Evolutionary conservation across 2,797 vertebrate genomes (phyloP), one percentile per base, ranked within the genome.

Genomic region (Xenopus petersii): DNA sequence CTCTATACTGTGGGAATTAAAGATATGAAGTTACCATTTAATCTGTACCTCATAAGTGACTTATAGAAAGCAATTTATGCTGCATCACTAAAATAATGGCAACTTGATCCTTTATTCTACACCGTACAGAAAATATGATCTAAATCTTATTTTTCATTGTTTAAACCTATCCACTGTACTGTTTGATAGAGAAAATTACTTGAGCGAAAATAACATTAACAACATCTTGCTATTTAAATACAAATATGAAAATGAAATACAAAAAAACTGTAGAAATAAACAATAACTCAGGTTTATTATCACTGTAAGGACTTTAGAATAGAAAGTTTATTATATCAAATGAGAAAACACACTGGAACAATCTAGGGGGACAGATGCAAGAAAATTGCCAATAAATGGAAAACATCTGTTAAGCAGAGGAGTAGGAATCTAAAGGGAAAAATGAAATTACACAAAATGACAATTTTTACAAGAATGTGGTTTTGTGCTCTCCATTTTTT

Each of bases 311-410:
- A 58, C 75, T 73, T 69, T 59, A 73, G 65, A 73, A 71, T 64
- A 66, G 67, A 54, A 79, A 70, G 66, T 74, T 73, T 73, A 78
- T 78, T 70, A 67, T 68, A 74, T 64, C 61, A 70, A 74, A 70
- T 70, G 71, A 74, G 76, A 70, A 79, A 73, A 64, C 55, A 73
- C 65, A 74, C 64, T 64, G 64, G 66, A 69, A 71, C 75, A 73
- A 78, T 73, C 70, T 78, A 59, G 51, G 17, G 16, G 30, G 70
- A 79, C 71, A 79, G 76, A 74, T 79, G 76, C 61, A 47, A 64
- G 71, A 79, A 79, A 73, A 79, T 74, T 74, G 66, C 66, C 76
- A 79, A 74, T 73, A 70, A 74, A 79, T 73, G 69, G 67, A 74
- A 79, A 60, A 74, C 76, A 79, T 60, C 76, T 79, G 76, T 79